Percentiles rank a stretch among this genome's conserved stretches.
These are phyloP conservation scores for Chaenogobius annularis DNA, from an alignment of 2,113 vertebrate species.

Conservation along the genomic window DNA sequence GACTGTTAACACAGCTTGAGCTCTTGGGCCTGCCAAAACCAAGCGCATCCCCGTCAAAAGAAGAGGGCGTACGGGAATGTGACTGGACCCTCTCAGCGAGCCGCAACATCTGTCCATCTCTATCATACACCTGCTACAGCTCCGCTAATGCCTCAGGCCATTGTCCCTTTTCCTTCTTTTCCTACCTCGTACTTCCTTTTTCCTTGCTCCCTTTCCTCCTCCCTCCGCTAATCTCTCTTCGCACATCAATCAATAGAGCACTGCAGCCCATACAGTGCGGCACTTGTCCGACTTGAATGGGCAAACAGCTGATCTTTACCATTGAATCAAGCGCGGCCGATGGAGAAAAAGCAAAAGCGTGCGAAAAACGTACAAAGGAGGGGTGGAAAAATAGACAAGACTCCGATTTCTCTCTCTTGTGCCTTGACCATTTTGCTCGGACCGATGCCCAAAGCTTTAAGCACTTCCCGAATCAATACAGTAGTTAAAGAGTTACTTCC, in stretches of 20 bases:
- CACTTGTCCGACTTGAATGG: constrained; percentile 68
- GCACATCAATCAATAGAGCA: constrained; percentile 74
- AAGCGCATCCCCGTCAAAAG: constrained; percentile 32
- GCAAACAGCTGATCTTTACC: constrained; percentile 66
- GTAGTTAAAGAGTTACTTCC: constrained; percentile 75
- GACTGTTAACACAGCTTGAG: constrained; percentile 17
- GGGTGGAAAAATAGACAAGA: constrained; percentile 21
- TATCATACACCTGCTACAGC: constrained; percentile 51
- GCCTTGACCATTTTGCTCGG: constrained; percentile 60
- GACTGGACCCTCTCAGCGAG: constrained; percentile 27
- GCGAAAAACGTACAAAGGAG: constrained; percentile 33
- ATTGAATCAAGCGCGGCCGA: constrained; percentile 49
- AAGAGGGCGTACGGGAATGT: constrained; percentile 26
- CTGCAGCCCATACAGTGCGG: constrained; percentile 63
- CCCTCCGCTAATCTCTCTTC: constrained; percentile 69
- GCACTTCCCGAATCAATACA: constrained; percentile 73
- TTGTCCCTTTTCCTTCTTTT: constrained; percentile 15
- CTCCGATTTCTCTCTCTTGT: constrained; percentile 44
- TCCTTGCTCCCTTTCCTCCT: neutral
- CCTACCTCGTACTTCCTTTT: constrained; percentile 18
- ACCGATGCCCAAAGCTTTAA: constrained; percentile 65
- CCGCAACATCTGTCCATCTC: constrained; percentile 55
- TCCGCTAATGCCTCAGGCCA: constrained; percentile 39
- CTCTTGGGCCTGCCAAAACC: constrained; percentile 17
- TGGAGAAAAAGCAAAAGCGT: constrained; percentile 39